A percentile compares a stretch with the other conserved stretches of the same genome.
These are phyloP conservation scores for Notolepis coatsorum DNA, from an alignment of 2,797 vertebrate genomes.

Conservation along the genomic window DNA sequence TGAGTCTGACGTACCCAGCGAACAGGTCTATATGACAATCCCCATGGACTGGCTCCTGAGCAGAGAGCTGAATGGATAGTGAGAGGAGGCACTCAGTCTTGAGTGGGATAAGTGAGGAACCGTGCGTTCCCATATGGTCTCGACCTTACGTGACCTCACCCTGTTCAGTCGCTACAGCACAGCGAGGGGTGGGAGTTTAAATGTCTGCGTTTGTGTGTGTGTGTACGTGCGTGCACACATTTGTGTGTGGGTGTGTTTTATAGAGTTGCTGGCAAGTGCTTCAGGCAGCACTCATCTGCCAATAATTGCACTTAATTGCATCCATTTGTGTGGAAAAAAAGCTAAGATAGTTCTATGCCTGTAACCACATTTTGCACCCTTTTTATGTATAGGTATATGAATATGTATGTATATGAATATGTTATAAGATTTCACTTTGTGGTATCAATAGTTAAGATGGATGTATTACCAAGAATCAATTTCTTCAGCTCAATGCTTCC, in stretches of 20 bases:
- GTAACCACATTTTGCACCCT: no score
- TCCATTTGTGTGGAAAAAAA: conserved; percentile 69
- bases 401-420: no score
- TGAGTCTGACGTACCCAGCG: no score
- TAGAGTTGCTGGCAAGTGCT: conserved; percentile 63
- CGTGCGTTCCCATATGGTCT: conserved; percentile 3
- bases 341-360: no score
- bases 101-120: neutral
- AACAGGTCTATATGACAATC: conserved; percentile 3
- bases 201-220: conserved; percentile 24
- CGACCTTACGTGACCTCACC: conserved; percentile 21
- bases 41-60: neutral
- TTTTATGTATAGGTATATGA: no score
- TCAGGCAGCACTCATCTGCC: conserved; percentile 58
- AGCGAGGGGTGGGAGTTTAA: conserved; percentile 42
- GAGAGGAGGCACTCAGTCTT: neutral
- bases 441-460: no score
- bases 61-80: neutral
- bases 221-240: conserved; percentile 27
- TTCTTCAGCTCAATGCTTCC: no score
- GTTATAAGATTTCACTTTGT: no score
- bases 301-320: conserved; percentile 82
- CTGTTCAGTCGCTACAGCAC: conserved; percentile 32
- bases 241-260: conserved; percentile 70
- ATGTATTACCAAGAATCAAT: no score